Evolutionary conservation across 2,113 vertebrate species (phyloP).

Genomic region (Atractosteus spatula): DNA sequence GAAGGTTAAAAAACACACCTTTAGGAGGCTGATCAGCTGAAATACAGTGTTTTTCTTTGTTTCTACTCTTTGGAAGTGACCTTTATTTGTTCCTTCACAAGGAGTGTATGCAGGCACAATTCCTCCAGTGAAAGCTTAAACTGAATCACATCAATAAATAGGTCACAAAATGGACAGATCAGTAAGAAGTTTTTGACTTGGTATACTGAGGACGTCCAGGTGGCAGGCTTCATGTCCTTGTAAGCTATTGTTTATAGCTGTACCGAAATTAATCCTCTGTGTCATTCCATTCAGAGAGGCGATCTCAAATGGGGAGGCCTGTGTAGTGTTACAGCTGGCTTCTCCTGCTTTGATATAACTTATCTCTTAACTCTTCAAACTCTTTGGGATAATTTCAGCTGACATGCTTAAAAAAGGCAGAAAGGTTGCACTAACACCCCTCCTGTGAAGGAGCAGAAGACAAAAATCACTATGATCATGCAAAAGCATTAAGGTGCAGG

Average conservation of each 20-base stretch:
- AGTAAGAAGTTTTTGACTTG: constrained; percentile 14
- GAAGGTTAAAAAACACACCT: no score
- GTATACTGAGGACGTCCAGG: constrained; percentile 49
- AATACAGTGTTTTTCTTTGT: no score
- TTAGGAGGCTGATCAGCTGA: no score
- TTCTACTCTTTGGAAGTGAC: no score
- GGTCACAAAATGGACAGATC: constrained; percentile 36
- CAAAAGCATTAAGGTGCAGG: neutral
- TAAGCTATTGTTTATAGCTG: constrained; percentile 54
- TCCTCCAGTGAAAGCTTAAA: no score
- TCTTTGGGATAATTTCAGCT: constrained; percentile 55
- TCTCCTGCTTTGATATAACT: constrained; percentile 64
- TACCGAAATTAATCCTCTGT: constrained; percentile 64
- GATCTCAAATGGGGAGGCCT: constrained; percentile 62
- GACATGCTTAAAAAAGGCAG: constrained; percentile 35
- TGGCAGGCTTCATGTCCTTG: constrained; percentile 57
- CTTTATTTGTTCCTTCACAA: no score
- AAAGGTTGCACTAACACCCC: neutral
- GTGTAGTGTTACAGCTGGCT: constrained; percentile 63
- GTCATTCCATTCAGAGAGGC: constrained; percentile 56
- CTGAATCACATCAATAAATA: no score
- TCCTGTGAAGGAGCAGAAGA: neutral
- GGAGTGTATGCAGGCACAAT: no score
- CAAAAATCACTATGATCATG: neutral
- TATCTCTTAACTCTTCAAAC: constrained; percentile 63